A percentile compares a stretch with the other conserved stretches of the same genome.
These are phyloP conservation scores for Parauchenoglanis ngamensis DNA, from an alignment of 2,797 vertebrate genomes.

Conservation along the genomic window DNA sequence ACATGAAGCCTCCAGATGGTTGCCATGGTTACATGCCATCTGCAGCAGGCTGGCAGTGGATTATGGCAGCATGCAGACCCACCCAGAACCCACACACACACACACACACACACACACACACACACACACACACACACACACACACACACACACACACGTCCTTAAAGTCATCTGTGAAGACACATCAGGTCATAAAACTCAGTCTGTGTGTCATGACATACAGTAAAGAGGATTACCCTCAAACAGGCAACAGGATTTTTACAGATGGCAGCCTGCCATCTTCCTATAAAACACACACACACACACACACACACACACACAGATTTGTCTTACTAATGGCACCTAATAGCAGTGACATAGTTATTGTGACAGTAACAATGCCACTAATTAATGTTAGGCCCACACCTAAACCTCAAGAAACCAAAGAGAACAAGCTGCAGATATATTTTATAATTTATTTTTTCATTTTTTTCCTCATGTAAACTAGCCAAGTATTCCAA, in stretches of 20 bases:
- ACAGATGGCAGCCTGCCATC: conserved; percentile 15
- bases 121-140: conserved; percentile 21
- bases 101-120: not conserved
- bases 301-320: conserved; percentile 3
- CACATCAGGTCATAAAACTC: conserved; percentile 35
- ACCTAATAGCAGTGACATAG: not conserved
- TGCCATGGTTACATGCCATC: conserved; percentile 47
- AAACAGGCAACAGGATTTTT: conserved; percentile 20
- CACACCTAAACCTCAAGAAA: not conserved
- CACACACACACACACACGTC: not conserved
- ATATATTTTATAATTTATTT: not conserved
- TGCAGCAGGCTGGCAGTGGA: conserved; percentile 41
- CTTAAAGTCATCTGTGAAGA: conserved; percentile 24
- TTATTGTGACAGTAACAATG: not conserved
- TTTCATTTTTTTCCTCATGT: not conserved
- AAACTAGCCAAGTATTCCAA: not conserved
- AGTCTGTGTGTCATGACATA: conserved; percentile 43
- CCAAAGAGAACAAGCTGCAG: not conserved
- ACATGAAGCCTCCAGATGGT: conserved; percentile 44
- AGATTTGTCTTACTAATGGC: not conserved
- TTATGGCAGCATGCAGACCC: conserved; percentile 33
- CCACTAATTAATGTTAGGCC: not conserved
- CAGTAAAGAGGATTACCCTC: conserved; percentile 47
- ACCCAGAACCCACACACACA: conserved; percentile 10
- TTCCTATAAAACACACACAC: conserved; percentile 16